These are phyloP conservation scores for Chrysolina oricalcia DNA, from an alignment of 2,888 invertebrate genomes.

Conservation along the genomic window DNA sequence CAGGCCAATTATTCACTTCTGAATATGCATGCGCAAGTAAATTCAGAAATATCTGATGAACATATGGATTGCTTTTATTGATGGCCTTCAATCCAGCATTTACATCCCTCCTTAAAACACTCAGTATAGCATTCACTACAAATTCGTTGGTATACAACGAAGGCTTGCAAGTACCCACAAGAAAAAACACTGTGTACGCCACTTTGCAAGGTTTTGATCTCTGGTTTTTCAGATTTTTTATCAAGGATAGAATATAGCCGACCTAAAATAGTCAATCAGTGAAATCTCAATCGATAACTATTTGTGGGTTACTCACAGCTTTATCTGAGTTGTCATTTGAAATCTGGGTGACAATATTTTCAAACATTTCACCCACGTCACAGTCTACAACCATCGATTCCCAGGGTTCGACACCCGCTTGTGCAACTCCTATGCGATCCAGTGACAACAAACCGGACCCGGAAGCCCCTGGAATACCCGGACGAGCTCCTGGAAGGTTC, in stretches of 20 bases:
- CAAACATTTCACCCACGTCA: conserved; percentile 85
- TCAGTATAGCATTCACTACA: conserved; percentile 85
- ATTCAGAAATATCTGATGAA: conserved; percentile 89
- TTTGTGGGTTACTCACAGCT: conserved; percentile 73
- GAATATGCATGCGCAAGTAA: conserved; percentile 86
- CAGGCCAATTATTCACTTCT: conserved; percentile 92
- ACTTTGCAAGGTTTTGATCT: conserved; percentile 89
- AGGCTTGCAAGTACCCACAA: conserved; percentile 86
- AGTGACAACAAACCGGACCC: conserved; percentile 62
- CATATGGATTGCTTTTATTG: conserved; percentile 83
- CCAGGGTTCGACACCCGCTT: conserved; percentile 76
- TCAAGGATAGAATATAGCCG: conserved; percentile 89
- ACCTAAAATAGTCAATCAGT: conserved; percentile 71
- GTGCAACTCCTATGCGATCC: conserved; percentile 58
- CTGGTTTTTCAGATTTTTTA: conserved; percentile 84
- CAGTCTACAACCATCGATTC: conserved; percentile 85
- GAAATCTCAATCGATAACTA: conserved; percentile 33
- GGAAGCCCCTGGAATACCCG: conserved; percentile 69
- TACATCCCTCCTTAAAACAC: conserved; percentile 85
- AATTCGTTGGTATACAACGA: conserved; percentile 84
- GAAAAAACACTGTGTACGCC: conserved; percentile 84
- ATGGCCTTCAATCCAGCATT: conserved; percentile 80
- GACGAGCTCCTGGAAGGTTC: conserved; percentile 62
- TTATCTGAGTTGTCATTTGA: conserved; percentile 87
- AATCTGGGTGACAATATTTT: conserved; percentile 82